Conservation (phyloP, 2,888 invertebrate species). For the Pristionchus exspectatus region DNA sequence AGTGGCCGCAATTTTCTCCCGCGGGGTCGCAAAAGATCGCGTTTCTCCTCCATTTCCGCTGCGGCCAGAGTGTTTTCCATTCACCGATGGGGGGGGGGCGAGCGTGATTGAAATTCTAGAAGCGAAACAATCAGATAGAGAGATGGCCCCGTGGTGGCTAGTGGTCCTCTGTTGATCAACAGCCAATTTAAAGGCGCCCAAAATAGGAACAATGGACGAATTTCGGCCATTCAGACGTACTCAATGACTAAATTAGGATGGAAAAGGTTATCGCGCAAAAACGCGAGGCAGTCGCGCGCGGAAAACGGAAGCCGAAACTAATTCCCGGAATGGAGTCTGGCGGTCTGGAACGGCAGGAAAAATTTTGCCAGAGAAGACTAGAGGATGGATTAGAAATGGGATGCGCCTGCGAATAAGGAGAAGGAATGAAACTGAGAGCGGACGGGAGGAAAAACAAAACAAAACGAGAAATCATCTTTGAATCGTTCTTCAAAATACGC, state of each 20-base stretch:
- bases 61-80: not conserved
- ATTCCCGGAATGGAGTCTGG: not conserved
- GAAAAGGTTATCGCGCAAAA: not conserved
- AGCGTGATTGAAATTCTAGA: slow-evolving; percentile 49
- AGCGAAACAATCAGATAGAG: slow-evolving; percentile 9
- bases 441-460: not conserved
- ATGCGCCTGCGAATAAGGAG: not conserved
- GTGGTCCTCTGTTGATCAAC: not conserved
- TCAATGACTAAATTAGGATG: not conserved
- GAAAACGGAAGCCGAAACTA: not conserved
- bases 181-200: not conserved
- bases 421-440: not conserved
- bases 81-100: too few relatives aligned
- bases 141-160: not conserved
- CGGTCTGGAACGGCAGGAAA: not conserved
- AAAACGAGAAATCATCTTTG: slow-evolving; percentile 4
- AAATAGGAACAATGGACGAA: not conserved
- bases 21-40: not conserved
- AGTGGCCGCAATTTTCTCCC: not conserved
- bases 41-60: slow-evolving; percentile 32
- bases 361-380: not conserved
- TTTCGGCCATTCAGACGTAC: not conserved
- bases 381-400: slow-evolving; percentile 1
- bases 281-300: not conserved
- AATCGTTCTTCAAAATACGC: not conserved